Evolutionary conservation across 2,113 vertebrate species (phyloP), one percentile per base, ranked within the genome.

Genomic region (Nibea coibor): DNA sequence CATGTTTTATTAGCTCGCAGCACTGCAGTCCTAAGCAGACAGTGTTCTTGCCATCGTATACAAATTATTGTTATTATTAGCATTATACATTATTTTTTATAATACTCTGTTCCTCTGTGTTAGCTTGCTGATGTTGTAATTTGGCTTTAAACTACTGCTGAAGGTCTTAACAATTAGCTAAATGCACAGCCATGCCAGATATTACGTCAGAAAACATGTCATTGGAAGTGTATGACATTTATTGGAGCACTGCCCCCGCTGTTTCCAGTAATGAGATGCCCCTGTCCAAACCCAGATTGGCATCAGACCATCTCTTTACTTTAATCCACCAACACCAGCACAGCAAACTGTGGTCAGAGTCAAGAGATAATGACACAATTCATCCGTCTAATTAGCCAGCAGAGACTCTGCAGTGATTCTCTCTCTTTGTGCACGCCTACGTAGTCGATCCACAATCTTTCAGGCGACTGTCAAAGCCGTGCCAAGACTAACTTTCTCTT

Each of bases 331-430:
- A 53, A 14, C 63, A 45, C 57, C 59, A 48, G 19, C 31, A 24
- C 61, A 47, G 28, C 2, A 4, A 42, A 20, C 48, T 61, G 43
- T 54, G 64, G 51, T 4, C 14, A 57, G 42, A 79, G 80, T 87
- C 88, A 19, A 82, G 19, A 81, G 70, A 80, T 87, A 87, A 88
- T 88, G 67, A 87, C 81, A 80, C 72, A 85, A 80, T 87, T 89
- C 83, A 86, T 77, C 73, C 59, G 47, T 58, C 31, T 70, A 48
- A 79, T 81, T 61, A 75, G 3, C 64, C 77, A n/a, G 20, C 22
- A 72, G 73, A 58, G 56, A 67, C 57, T 72, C n/a, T 28, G 0
- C 26, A 28, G 12, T 31, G 22, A 61, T 48, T n/a, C 53, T 8
- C 17, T 69, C 12, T 16, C 17, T 28, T 22, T n/a, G 1, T 6